A percentile compares a stretch with the other conserved stretches of the same genome.
Evolutionary conservation across 2,888 invertebrate genomes (phyloP).

Genomic region (Mythimna loreyi): DNA sequence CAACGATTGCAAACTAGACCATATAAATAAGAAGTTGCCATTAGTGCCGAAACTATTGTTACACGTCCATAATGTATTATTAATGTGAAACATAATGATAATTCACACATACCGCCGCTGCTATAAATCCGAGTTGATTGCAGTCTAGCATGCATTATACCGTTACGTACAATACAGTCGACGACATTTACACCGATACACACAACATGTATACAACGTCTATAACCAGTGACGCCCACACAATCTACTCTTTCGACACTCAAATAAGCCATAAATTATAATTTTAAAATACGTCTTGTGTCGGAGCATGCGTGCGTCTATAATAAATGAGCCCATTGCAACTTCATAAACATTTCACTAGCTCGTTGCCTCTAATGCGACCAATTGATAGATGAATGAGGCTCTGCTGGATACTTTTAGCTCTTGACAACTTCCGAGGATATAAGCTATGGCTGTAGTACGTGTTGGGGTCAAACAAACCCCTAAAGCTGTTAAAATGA

Average conservation of each 20-base stretch:
- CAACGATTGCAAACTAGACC: slow-evolving; percentile 36
- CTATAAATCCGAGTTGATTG: slow-evolving; percentile 62
- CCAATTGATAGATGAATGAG: slow-evolving; percentile 63
- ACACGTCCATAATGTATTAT: slow-evolving; percentile 51
- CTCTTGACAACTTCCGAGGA: slow-evolving; percentile 29
- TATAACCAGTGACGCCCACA: slow-evolving; percentile 82
- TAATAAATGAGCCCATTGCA: slow-evolving; percentile 73
- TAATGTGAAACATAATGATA: slow-evolving; percentile 58
- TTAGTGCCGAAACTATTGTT: slow-evolving; percentile 57
- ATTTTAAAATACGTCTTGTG: slow-evolving; percentile 83
- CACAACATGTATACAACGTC: slow-evolving; percentile 49
- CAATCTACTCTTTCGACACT: slow-evolving; percentile 86
- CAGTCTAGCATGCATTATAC: slow-evolving; percentile 57
- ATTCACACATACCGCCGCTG: slow-evolving; percentile 53
- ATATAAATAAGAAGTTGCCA: slow-evolving; percentile 49
- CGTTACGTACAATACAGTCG: slow-evolving; percentile 61
- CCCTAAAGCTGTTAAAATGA: slow-evolving; percentile 45
- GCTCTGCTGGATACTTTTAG: slow-evolving; percentile 54
- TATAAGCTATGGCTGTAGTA: slow-evolving; percentile 33
- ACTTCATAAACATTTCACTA: slow-evolving; percentile 70
- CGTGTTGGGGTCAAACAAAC: slow-evolving; percentile 38
- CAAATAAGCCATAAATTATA: slow-evolving; percentile 88
- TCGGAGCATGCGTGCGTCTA: slow-evolving; percentile 71
- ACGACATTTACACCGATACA: slow-evolving; percentile 66
- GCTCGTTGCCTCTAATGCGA: slow-evolving; percentile 58